These are phyloP conservation scores for Clarias pachynema DNA, from an alignment of 2,797 vertebrate species.

Conservation along the genomic window DNA sequence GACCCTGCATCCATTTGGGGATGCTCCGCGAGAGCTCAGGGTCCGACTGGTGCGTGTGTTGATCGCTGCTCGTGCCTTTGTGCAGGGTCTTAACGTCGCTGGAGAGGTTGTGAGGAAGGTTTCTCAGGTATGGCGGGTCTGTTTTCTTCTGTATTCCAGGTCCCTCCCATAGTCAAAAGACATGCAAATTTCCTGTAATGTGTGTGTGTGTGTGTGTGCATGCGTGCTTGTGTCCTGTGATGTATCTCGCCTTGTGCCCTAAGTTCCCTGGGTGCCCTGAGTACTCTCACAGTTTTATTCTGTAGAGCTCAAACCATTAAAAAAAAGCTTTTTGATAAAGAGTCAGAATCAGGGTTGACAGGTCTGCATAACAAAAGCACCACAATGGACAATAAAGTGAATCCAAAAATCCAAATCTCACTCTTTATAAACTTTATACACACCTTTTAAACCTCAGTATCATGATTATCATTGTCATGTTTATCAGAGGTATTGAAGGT, in stretches of 20 bases:
- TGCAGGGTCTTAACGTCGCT: conserved; percentile 86
- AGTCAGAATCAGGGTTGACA: background rate
- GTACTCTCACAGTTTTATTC: background rate
- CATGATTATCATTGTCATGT: background rate
- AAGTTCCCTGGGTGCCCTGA: too few species aligned
- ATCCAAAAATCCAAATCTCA: background rate
- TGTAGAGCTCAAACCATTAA: background rate
- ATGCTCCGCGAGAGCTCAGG: conserved; percentile 83
- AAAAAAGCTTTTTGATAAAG: background rate
- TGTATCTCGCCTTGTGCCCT: too few species aligned
- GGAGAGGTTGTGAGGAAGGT: conserved; percentile 89
- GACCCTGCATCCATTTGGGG: conserved; percentile 87
- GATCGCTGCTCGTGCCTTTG: conserved; percentile 86
- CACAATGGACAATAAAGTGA: background rate
- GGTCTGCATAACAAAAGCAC: background rate
- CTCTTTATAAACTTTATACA: background rate
- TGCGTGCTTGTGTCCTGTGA: too few species aligned
- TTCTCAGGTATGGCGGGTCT: conserved; percentile 81
- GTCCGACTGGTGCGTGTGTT: conserved; percentile 83
- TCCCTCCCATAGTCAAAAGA: background rate
- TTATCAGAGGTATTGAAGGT: background rate
- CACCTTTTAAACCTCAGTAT: background rate
- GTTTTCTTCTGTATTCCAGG: background rate
- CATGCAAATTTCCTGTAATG: too few species aligned
- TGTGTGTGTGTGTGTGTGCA: too few species aligned